Percentiles rank a stretch among this genome's conserved stretches.
These are phyloP conservation scores for Notamacropus eugenii DNA, from an alignment of 2,797 vertebrate species.

Conservation along the genomic window DNA sequence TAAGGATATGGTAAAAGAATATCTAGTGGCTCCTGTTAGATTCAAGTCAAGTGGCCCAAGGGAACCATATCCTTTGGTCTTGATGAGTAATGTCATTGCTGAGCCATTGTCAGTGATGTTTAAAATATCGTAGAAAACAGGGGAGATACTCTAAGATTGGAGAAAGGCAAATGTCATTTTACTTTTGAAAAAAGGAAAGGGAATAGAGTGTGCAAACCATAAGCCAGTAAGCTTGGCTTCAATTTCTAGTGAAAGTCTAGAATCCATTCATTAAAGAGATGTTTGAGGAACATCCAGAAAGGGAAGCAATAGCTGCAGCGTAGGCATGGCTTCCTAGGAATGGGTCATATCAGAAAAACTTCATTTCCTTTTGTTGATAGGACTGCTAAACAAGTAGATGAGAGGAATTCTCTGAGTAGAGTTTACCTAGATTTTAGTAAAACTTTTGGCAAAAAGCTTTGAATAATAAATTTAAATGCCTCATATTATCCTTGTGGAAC, in stretches of 20 bases:
- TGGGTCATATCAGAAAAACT: neutral
- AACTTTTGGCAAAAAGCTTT: neutral
- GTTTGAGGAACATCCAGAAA: neutral
- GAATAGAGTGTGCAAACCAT: neutral
- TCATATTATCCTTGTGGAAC: neutral
- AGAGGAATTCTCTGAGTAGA: neutral
- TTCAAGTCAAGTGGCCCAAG: neutral
- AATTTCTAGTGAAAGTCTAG: neutral
- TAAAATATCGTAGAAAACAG: neutral
- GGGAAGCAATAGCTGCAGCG: neutral
- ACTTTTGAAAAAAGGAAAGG: neutral
- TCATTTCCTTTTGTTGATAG: neutral
- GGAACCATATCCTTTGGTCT: neutral
- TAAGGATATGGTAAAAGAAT: neutral
- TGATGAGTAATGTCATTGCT: neutral
- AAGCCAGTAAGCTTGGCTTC: neutral
- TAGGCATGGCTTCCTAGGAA: neutral
- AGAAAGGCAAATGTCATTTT: neutral
- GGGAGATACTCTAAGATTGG: neutral
- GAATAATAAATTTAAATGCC: neutral
- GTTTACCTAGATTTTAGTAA: neutral
- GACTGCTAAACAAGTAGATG: neutral
- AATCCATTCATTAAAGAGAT: neutral
- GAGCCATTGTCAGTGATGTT: neutral
- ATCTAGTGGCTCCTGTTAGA: neutral